A percentile compares a stretch with the other conserved stretches of the same genome.
These are phyloP conservation scores for Cyanocitta stelleri DNA, from an alignment of 2,113 vertebrate species.

Conservation along the genomic window DNA sequence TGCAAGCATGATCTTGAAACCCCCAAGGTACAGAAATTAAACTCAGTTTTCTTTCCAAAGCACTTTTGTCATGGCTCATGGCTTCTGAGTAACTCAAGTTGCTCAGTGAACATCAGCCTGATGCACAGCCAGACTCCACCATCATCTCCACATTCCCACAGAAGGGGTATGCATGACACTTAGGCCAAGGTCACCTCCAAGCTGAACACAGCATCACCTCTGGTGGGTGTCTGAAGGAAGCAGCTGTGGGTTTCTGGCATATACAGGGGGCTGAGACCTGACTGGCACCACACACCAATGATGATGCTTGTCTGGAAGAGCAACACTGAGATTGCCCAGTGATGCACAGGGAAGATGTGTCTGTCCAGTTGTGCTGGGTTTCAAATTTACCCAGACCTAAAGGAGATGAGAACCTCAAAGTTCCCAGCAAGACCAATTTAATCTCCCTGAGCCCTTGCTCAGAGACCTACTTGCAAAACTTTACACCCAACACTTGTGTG, in stretches of 20 bases:
- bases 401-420: neutral
- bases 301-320: accelerated
- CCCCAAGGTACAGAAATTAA: neutral
- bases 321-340: neutral
- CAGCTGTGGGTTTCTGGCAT: neutral
- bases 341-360: neutral
- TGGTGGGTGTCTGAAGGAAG: neutral
- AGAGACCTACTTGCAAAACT: neutral
- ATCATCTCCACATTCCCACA: neutral
- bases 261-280: neutral
- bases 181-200: neutral
- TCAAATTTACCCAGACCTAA: neutral
- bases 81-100: neutral
- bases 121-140: neutral
- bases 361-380: neutral
- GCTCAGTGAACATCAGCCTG: neutral
- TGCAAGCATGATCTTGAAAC: neutral
- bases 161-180: neutral
- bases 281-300: accelerated
- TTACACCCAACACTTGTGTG: neutral
- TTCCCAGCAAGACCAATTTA: neutral
- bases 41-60: neutral
- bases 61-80: neutral
- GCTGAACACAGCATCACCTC: neutral
- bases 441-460: neutral